These are phyloP conservation scores for Silurus lanzhouensis DNA, from an alignment of 2,797 vertebrate genomes.

Conservation along the genomic window DNA sequence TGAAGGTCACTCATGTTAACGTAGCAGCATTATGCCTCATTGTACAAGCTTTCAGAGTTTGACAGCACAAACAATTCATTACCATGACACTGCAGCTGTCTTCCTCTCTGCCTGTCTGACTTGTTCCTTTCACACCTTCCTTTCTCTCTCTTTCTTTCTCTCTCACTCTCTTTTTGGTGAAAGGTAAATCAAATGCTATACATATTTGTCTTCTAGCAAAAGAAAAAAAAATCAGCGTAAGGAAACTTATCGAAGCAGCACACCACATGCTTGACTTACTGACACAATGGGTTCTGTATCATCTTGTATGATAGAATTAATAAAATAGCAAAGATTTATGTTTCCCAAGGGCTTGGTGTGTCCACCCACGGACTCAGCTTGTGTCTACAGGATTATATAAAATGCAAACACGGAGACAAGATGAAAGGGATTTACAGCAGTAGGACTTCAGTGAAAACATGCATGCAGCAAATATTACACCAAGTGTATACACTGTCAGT, in stretches of 20 bases:
- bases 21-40: not conserved
- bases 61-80: slow-evolving; percentile 41
- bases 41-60: slow-evolving; percentile 27
- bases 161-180: not conserved
- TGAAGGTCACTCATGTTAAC: not conserved
- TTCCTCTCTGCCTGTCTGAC: slow-evolving; percentile 3
- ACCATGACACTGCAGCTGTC: slow-evolving; percentile 16
- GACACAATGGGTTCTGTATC: not conserved
- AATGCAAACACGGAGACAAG: not conserved
- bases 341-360: not conserved
- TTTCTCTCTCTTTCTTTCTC: not conserved
- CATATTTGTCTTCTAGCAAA: not conserved
- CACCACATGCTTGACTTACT: not conserved
- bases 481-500: not conserved
- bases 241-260: not conserved
- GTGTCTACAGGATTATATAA: not conserved
- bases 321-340: not conserved
- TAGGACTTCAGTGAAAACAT: not conserved
- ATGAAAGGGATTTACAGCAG: not conserved
- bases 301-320: not conserved
- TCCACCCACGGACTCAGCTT: not conserved
- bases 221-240: not conserved
- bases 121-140: not conserved
- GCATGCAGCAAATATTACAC: not conserved
- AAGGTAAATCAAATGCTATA: slow-evolving; percentile 28